A percentile compares a stretch with the other conserved stretches of the same genome.
phyloP scores from a whole-genome alignment of 2,797 vertebrate genomes.

The Enteromius afrohamiltoni region DNA sequence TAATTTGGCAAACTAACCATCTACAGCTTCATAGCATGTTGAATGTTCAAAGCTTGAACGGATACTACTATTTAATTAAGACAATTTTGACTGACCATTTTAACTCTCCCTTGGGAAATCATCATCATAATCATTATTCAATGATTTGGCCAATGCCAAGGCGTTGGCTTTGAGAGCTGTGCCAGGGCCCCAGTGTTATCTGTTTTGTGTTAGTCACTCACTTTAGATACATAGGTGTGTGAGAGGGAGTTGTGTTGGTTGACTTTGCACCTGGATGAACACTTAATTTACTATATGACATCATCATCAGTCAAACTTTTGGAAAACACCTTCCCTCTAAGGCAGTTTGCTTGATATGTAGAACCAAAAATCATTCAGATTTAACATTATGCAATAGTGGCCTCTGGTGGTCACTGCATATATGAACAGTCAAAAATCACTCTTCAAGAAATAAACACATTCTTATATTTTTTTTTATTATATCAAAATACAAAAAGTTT shows the following conservation, averaged over 20 bases:
- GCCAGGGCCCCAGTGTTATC: background rate
- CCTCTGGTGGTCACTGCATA: constrained; percentile 70
- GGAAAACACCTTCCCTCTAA: constrained; percentile 26
- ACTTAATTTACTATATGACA: constrained; percentile 2
- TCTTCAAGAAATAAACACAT: constrained; percentile 41
- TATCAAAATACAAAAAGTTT: constrained; percentile 89
- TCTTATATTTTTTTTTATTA: constrained; percentile 81
- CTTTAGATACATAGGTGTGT: background rate
- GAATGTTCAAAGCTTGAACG: background rate
- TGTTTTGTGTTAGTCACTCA: constrained; percentile 7
- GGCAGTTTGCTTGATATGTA: background rate
- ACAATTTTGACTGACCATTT: background rate
- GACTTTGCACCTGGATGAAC: constrained; percentile 20
- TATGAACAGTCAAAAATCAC: constrained; percentile 63
- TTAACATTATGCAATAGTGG: constrained; percentile 64
- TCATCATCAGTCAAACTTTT: constrained; percentile 5
- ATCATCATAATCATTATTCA: background rate
- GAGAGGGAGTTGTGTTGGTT: constrained; percentile 14
- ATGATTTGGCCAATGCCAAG: background rate
- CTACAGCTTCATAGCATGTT: background rate
- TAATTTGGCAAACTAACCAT: background rate
- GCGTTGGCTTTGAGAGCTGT: background rate
- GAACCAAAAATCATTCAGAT: background rate
- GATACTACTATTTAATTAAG: background rate
- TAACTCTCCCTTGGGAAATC: background rate